These are phyloP conservation scores for Cryptophagus acutangulus DNA, from an alignment of 2,888 invertebrate genomes.

Conservation along the genomic window DNA sequence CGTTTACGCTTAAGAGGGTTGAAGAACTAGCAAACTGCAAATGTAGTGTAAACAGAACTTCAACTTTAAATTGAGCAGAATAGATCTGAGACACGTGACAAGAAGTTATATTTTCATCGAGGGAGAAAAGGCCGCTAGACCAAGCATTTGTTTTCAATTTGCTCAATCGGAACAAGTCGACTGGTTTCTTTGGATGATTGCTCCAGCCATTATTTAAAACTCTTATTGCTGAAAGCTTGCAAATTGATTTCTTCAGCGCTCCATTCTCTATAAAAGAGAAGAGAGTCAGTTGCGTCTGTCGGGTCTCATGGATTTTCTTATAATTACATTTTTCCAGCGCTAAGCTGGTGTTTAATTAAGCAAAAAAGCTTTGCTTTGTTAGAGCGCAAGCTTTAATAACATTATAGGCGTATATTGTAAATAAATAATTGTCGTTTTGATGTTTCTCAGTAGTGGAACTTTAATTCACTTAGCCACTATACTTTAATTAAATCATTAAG, in stretches of 20 bases:
- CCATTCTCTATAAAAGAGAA: slow-evolving; percentile 18
- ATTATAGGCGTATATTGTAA: slow-evolving; percentile 33
- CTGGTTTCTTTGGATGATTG: slow-evolving; percentile 29
- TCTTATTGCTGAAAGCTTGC: slow-evolving; percentile 44
- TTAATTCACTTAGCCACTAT: slow-evolving; percentile 9
- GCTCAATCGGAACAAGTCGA: slow-evolving; percentile 5
- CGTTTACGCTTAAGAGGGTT: slow-evolving; percentile 29
- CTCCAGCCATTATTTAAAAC: slow-evolving; percentile 45
- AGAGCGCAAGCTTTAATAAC: slow-evolving; percentile 34
- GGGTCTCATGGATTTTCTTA: slow-evolving; percentile 45
- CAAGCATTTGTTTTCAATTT: slow-evolving; percentile 6
- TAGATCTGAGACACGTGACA: slow-evolving; percentile 45
- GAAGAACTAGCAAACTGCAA: slow-evolving; percentile 35
- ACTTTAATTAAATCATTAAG: slow-evolving; percentile 7
- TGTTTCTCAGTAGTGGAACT: slow-evolving; percentile 14
- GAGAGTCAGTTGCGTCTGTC: slow-evolving; percentile 33
- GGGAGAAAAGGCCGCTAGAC: slow-evolving; percentile 21
- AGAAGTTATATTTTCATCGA: slow-evolving; percentile 46
- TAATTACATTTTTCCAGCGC: slow-evolving; percentile 45
- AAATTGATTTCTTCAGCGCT: slow-evolving; percentile 45
- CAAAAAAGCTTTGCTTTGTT: slow-evolving; percentile 37
- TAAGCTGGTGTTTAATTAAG: slow-evolving; percentile 41
- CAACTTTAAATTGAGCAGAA: slow-evolving; percentile 47
- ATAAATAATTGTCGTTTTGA: slow-evolving; percentile 30
- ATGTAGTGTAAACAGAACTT: slow-evolving; percentile 47